phyloP scores from a whole-genome alignment of 2,113 vertebrate genomes.

The Callithrix jacchus region DNA sequence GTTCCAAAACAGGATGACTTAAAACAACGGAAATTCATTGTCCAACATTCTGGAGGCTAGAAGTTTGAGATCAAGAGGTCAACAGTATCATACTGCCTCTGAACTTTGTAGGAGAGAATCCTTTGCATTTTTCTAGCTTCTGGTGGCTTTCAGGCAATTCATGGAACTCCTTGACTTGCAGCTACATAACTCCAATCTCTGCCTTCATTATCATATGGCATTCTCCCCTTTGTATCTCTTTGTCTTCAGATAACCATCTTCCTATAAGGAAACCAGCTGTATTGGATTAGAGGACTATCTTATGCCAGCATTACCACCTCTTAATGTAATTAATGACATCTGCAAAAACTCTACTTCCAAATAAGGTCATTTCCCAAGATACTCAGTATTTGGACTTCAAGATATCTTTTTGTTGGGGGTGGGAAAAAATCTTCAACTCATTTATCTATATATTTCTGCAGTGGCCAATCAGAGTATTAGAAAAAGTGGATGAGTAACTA shows the following conservation, averaged over 20 bases:
- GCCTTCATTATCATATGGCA: fast-evolving
- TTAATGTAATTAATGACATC: not conserved
- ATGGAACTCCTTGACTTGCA: not conserved
- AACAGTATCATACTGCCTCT: not conserved
- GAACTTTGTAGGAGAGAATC: not conserved
- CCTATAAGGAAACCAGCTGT: not conserved
- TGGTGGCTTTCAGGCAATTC: not conserved
- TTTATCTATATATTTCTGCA: not conserved
- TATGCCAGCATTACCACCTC: not conserved
- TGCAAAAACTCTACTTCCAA: not conserved
- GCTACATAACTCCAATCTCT: not conserved
- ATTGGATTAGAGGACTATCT: not conserved
- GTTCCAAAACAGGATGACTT: not conserved
- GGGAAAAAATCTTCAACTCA: not conserved
- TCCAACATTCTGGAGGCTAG: not conserved
- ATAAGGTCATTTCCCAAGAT: not conserved
- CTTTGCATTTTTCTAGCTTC: not conserved
- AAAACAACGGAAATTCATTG: not conserved
- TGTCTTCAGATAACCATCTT: not conserved
- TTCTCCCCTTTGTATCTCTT: not conserved
- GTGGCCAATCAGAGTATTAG: not conserved
- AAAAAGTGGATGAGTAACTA: not conserved
- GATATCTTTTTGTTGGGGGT: not conserved
- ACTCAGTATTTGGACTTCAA: not conserved
- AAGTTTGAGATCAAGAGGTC: not conserved